Conservation (phyloP, 2,888 invertebrate species). For the Deilephila porcellus region DNA sequence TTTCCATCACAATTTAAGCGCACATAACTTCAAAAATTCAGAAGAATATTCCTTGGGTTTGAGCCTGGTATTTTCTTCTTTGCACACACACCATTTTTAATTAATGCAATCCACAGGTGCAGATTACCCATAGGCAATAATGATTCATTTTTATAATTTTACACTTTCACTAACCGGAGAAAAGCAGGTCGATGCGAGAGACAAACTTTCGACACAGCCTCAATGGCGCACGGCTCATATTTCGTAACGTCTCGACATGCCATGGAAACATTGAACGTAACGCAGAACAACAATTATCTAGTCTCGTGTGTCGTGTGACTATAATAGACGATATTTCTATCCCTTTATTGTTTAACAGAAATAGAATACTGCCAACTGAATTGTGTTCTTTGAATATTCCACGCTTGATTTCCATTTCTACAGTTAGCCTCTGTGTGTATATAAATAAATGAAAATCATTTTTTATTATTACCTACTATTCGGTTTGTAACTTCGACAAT, state of each 20-base stretch:
- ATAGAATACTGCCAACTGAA: background rate
- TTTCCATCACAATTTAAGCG: no score
- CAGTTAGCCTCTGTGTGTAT: no score
- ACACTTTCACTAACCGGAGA: conserved; percentile 71
- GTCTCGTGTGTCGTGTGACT: background rate
- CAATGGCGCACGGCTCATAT: conserved; percentile 57
- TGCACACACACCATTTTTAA: background rate
- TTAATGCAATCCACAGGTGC: conserved; percentile 16
- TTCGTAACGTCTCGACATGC: conserved; percentile 57
- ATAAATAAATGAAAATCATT: no score
- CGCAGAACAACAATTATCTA: conserved; percentile 8
- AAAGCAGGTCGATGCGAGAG: conserved; percentile 67
- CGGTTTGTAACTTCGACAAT: no score
- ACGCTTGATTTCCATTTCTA: no score
- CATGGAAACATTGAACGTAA: conserved; percentile 39
- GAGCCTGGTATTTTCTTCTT: no score
- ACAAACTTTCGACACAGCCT: conserved; percentile 62
- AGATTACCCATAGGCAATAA: conserved; percentile 33
- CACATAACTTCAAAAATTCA: no score
- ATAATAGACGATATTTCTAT: background rate
- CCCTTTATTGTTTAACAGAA: no score
- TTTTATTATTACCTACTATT: no score
- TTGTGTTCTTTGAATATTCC: background rate
- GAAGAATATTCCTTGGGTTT: no score
- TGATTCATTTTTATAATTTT: conserved; percentile 52